A percentile compares a stretch with the other conserved stretches of the same genome.
Conservation (phyloP, 2,888 invertebrate genomes). For the Caenorhabditis uteleia region DNA sequence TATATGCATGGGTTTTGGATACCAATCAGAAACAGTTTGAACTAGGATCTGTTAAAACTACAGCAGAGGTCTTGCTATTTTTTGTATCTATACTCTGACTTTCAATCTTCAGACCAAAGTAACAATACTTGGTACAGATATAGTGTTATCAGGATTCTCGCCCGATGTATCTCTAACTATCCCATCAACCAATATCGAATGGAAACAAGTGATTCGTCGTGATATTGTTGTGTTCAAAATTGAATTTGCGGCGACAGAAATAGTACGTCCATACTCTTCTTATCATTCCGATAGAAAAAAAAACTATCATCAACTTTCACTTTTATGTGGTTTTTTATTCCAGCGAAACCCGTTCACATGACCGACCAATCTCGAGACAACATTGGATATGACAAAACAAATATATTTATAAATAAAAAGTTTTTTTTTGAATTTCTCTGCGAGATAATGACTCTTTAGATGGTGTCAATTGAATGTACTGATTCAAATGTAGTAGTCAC, state of each 20-base stretch:
- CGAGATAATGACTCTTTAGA: too few species aligned
- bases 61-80: constrained; percentile 48
- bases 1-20: constrained; percentile 65
- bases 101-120: constrained; percentile 51
- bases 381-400: too few species aligned
- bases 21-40: constrained; percentile 32
- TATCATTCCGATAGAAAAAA: neutral
- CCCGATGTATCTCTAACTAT: constrained; percentile 6
- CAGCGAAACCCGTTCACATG: too few species aligned
- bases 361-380: too few species aligned
- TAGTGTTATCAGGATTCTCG: constrained; percentile 23
- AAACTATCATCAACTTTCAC: too few species aligned
- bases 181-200: constrained; percentile 22
- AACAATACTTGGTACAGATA: constrained; percentile 51
- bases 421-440: too few species aligned
- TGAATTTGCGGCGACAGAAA: constrained; percentile 51
- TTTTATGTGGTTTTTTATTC: too few species aligned
- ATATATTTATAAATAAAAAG: too few species aligned
- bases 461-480: too few species aligned
- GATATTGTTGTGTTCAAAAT: constrained; percentile 64
- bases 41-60: constrained; percentile 51
- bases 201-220: constrained; percentile 46
- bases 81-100: constrained; percentile 5
- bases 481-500: too few species aligned
- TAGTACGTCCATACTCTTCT: constrained; percentile 3